Base-by-base conservation (phyloP, 2,888 invertebrate genomes). In the Callyntrura sp. region DNA sequence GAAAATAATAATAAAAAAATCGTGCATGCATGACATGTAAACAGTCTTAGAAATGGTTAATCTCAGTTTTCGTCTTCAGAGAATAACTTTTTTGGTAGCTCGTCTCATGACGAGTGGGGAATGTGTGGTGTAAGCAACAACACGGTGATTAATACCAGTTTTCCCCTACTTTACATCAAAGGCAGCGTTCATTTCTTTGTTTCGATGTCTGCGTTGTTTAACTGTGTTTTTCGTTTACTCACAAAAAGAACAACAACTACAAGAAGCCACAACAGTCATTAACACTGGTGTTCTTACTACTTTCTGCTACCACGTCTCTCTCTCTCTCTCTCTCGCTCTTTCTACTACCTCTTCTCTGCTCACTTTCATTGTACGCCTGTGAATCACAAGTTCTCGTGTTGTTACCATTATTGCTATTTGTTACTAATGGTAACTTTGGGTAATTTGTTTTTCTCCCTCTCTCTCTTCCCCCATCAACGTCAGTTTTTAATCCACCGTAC, bases 81-180 rank as follows among this genome's bases (percentile, higher is more conserved):
- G 57, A 79, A 79, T 57, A 57, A 48, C n/a, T 48, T 82, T 82
- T 65, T 81, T 81, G 65, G 82, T 82, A 65, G 25, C 65, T 65
- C 25, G 35, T 45, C 62, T 81, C 62, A 62, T 78, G 55, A 78
- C 78, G 25, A 57, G 57, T 81, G 20, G 55, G 81, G 81, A 79
- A 76, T 76, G 76, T 25, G 76, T 76, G 55, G 76, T 76, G 78
- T 57, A 78, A 57, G 51, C 70, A 23, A 65, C 62, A 60, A 51
- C 3, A 60, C 20, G 60, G 81, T 87, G 87, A 87, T 87, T 87
- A 87, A 87, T 87, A 87, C 87, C 87, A 87, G 87, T 81, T 87
- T 87, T 86, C 35, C 65, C 65, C 79, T 48, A 23, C 23, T 62
- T 48, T 82, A 43, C 79, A 57, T 57, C 3, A 20, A 76, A 51